These are phyloP conservation scores for Abramis brama DNA, from an alignment of 2,113 vertebrate species.

Conservation along the genomic window DNA sequence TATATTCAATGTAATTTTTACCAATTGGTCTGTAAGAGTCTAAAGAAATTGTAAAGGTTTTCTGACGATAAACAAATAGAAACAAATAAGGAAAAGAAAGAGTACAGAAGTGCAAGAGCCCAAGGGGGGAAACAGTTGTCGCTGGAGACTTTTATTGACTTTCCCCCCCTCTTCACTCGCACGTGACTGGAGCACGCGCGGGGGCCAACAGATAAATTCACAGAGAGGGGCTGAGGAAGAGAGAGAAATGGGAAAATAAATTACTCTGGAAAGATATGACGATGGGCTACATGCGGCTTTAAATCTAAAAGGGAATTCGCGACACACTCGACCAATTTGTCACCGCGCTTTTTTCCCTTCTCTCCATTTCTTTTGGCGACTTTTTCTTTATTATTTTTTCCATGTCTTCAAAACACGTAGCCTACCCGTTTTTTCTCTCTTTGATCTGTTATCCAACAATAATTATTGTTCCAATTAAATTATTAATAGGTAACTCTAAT, in stretches of 20 bases:
- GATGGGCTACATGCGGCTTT: conserved; percentile 84
- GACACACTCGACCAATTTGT: conserved; percentile 84
- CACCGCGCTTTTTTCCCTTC: conserved; percentile 76
- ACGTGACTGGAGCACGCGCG: conserved; percentile 70
- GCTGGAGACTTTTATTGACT: conserved; percentile 83
- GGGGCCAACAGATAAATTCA: conserved; percentile 79
- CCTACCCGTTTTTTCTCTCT: neutral
- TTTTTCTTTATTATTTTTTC: conserved; percentile 73
- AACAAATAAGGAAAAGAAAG: conserved; percentile 74
- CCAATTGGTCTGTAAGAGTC: neutral
- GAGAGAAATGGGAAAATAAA: conserved; percentile 89
- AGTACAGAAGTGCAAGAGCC: conserved; percentile 77
- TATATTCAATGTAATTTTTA: neutral
- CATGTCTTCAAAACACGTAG: conserved; percentile 52
- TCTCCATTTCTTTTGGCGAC: conserved; percentile 71
- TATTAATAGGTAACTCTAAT: neutral
- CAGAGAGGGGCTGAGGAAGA: conserved; percentile 68
- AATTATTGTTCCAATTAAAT: neutral
- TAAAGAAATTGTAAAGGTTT: conserved; percentile 64
- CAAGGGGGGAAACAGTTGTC: conserved; percentile 80
- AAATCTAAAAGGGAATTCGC: conserved; percentile 86
- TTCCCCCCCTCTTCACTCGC: conserved; percentile 63
- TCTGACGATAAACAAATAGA: conserved; percentile 75
- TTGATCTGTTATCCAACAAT: conserved; percentile 38
- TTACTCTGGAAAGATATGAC: conserved; percentile 89